Evolutionary conservation across 2,888 invertebrate genomes (phyloP).

Genomic region (Torymus tubicola): DNA sequence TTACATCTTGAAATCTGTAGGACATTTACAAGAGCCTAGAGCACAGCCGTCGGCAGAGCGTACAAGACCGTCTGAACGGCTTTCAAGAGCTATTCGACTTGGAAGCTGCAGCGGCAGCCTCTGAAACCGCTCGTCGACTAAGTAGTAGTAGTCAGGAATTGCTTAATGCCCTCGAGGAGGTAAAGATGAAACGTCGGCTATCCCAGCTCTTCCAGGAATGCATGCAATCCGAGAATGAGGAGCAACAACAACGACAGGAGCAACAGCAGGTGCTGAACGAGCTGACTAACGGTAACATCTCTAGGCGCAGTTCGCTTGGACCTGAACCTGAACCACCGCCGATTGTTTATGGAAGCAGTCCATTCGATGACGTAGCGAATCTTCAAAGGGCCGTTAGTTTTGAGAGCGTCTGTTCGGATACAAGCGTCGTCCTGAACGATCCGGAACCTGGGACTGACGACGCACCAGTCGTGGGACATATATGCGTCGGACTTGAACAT

Average conservation of each 20-base stretch:
- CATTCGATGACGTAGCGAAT: conserved; percentile 69
- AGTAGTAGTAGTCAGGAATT: conserved; percentile 68
- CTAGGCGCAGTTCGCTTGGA: conserved; percentile 68
- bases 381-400: conserved; percentile 85
- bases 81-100: conserved; percentile 69
- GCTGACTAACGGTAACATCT: conserved; percentile 30
- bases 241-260: conserved; percentile 11
- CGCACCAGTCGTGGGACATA: conserved; percentile 84
- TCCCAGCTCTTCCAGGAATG: conserved; percentile 65
- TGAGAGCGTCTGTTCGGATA: conserved; percentile 89
- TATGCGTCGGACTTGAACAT: conserved; percentile 87
- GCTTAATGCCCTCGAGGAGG: conserved; percentile 69
- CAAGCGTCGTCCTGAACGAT: conserved; percentile 84
- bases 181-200: conserved; percentile 68
- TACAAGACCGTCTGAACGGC: conserved; percentile 70
- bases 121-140: conserved; percentile 61
- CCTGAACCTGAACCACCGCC: conserved; percentile 68
- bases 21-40: conserved; percentile 74
- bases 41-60: conserved; percentile 70
- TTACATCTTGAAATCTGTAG: conserved; percentile 58
- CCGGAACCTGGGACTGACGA: conserved; percentile 80
- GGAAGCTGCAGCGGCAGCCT: conserved; percentile 58
- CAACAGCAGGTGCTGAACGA: conserved; percentile 5
- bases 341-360: neutral
- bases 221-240: neutral